Base-by-base conservation (phyloP, 1,140 invertebrate species). In the Hyphantria cunea region DNA sequence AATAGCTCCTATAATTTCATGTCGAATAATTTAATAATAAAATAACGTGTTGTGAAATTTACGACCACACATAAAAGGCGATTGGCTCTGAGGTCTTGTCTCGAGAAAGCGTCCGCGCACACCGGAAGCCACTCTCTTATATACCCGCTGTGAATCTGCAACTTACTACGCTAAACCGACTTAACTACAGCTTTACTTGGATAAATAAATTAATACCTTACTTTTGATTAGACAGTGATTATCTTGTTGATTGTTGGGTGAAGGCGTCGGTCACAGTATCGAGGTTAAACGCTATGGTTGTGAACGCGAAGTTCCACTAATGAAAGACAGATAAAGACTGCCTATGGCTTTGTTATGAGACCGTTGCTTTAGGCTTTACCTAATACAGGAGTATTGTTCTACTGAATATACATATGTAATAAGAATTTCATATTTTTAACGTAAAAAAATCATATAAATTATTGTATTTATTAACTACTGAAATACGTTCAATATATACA, bases 201-300 rank as follows among this genome's bases (percentile, higher is more conserved):
- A 55, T 62, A 66, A 67, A 55, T 65, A 59, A 59, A 59, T 59
- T 59, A 69, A 62, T 62, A 60, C 54, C 59, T 66, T 58, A 56
- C 49, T 66, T 66, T 63, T 68, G 72, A 74, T 70, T 70, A 74
- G 61, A 56, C 45, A 54, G 62, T 65, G 32, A 70, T 74, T 74
- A 74, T 54, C 44, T 45, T 33, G 49, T 51, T 61, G 54, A 66
- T 64, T 63, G 41, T 42, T 51, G 31, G 39, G 15, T 61, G 25
- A 14, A 64, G 68, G 52, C 51, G 61, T 64, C 51, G 37, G 49
- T 32, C 49, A 17, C 11, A 11, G 50, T 51, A 61, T 69, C 45
- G 44, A 51, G 52, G 67, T 41, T 64, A 69, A 69, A 62, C 51
- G 56, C 45, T 37, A 59, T 49, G 45, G 6, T 41, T 15, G 37